Percentiles rank a stretch among this genome's conserved stretches.
Conservation (phyloP, 2,113 vertebrate species). For the Ptychochromis oligacanthus region DNA sequence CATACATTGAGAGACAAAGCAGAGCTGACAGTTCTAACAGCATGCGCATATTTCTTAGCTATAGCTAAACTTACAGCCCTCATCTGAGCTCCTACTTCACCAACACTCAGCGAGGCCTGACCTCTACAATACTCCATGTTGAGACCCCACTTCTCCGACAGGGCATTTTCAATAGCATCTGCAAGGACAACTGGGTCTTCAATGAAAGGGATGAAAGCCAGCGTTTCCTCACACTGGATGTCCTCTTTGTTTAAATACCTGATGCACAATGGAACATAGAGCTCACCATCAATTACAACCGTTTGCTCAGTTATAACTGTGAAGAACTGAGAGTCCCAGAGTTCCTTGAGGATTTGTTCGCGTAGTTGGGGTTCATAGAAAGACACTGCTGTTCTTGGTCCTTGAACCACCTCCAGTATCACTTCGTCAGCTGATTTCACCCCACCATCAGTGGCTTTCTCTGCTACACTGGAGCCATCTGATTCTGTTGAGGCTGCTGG, state of each 20-base stretch:
- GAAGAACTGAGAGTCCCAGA: conserved; percentile 81
- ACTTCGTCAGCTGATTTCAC: conserved; percentile 7
- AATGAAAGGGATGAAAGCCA: conserved; percentile 76
- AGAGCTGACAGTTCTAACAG: conserved; percentile 72
- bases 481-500: conserved; percentile 5
- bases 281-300: conserved; percentile 69
- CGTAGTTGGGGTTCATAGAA: conserved; percentile 75
- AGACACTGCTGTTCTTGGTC: conserved; percentile 57
- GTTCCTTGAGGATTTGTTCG: conserved; percentile 79
- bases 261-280: conserved; percentile 80
- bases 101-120: conserved; percentile 73
- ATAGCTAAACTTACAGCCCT: conserved; percentile 70
- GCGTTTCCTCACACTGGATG: conserved; percentile 78
- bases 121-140: conserved; percentile 82
- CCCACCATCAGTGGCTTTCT: conserved; percentile 17
- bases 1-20: conserved; percentile 76
- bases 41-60: conserved; percentile 75
- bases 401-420: neutral
- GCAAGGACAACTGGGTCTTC: conserved; percentile 65
- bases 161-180: conserved; percentile 67
- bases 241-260: conserved; percentile 79
- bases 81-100: conserved; percentile 74
- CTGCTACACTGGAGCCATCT: neutral
- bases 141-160: conserved; percentile 83
- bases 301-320: conserved; percentile 76